phyloP scores from a whole-genome alignment of 2,888 invertebrate genomes.

The Ectobius pallidus region DNA sequence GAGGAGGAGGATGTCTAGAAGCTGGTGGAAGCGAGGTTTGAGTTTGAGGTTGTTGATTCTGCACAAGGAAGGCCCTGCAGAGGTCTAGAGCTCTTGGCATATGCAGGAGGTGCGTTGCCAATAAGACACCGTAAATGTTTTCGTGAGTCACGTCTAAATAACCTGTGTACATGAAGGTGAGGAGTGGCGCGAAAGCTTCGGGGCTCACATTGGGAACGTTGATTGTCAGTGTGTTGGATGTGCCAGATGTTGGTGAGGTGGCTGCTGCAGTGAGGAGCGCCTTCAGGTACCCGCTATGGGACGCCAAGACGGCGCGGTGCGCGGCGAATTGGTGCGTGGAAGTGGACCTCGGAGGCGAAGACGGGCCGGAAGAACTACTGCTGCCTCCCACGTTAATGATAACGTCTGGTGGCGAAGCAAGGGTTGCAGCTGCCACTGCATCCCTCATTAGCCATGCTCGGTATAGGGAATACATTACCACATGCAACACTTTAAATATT shows the following conservation, averaged over 20 bases:
- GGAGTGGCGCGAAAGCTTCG: constrained; percentile 57
- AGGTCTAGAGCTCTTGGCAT: constrained; percentile 75
- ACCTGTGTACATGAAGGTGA: constrained; percentile 79
- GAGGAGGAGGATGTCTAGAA: constrained; percentile 39
- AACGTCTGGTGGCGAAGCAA: constrained; percentile 64
- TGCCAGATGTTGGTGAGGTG: constrained; percentile 47
- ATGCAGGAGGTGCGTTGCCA: constrained; percentile 74
- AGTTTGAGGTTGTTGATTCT: constrained; percentile 54
- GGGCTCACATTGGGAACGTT: constrained; percentile 63
- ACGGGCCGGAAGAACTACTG: not conserved
- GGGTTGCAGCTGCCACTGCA: constrained; percentile 47
- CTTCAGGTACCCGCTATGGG: constrained; percentile 74
- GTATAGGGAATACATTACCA: constrained; percentile 56
- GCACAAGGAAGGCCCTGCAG: constrained; percentile 67
- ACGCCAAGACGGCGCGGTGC: constrained; percentile 67
- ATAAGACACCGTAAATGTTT: constrained; percentile 73
- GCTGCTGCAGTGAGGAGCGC: constrained; percentile 58
- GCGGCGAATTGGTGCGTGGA: constrained; percentile 64
- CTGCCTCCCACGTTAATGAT: constrained; percentile 64
- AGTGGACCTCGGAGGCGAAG: constrained; percentile 3
- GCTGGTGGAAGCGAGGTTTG: constrained; percentile 50
- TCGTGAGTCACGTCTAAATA: constrained; percentile 70
- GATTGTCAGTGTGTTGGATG: constrained; percentile 50
- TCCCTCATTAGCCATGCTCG: constrained; percentile 55
- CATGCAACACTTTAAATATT: not conserved